phyloP scores from a whole-genome alignment of 2,113 vertebrate species.

The Gallinago media region DNA sequence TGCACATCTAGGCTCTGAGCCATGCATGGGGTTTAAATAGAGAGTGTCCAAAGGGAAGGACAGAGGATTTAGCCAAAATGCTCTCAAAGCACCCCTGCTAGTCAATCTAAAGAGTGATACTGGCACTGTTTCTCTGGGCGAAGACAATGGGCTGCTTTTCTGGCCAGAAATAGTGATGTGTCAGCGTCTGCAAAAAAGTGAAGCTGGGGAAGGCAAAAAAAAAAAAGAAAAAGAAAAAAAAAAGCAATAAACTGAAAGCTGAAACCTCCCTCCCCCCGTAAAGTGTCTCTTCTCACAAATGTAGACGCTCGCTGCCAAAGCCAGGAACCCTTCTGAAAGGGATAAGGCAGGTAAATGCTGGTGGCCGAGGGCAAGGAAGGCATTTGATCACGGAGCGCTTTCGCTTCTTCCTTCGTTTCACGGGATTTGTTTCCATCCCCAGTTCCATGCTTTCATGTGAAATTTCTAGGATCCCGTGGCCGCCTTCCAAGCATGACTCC shows the following conservation, averaged over 20 bases:
- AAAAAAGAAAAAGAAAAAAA: not conserved
- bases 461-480: slow-evolving; percentile 68
- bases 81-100: slow-evolving; percentile 53
- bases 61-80: slow-evolving; percentile 37
- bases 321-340: not conserved
- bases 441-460: slow-evolving; percentile 50
- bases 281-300: not conserved
- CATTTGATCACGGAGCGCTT: not conserved
- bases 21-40: slow-evolving; percentile 33
- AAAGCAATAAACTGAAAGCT: not conserved
- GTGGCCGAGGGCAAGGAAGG: not conserved
- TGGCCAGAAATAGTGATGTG: slow-evolving; percentile 68
- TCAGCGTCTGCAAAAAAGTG: slow-evolving; percentile 61
- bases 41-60: slow-evolving; percentile 16
- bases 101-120: slow-evolving; percentile 42
- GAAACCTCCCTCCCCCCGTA: not conserved
- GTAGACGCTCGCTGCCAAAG: not conserved
- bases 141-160: slow-evolving; percentile 66
- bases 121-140: slow-evolving; percentile 48
- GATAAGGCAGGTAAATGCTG: not conserved
- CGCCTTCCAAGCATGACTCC: slow-evolving; percentile 68
- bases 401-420: slow-evolving; percentile 5
- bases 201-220: not conserved
- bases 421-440: slow-evolving; percentile 50
- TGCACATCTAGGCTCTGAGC: slow-evolving; percentile 5